phyloP scores from a whole-genome alignment of 2,113 vertebrate genomes.

The Cathartes aura region DNA sequence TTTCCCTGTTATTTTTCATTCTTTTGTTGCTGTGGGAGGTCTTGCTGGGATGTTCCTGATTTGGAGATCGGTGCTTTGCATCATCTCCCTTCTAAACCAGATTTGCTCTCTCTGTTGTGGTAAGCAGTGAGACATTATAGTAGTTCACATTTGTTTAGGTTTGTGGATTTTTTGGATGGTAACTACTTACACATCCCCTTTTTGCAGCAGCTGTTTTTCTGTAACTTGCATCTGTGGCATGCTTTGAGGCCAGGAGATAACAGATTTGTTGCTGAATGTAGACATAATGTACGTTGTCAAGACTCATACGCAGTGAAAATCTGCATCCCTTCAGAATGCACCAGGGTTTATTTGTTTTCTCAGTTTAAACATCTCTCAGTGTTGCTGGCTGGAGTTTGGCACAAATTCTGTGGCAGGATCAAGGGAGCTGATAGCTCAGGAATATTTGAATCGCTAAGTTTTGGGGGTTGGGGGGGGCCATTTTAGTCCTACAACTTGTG shows the following conservation, averaged over 20 bases:
- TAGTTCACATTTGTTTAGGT: slow-evolving; percentile 45
- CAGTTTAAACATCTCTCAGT: background rate
- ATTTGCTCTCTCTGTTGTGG: slow-evolving; percentile 34
- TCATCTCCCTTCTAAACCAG: slow-evolving; percentile 16
- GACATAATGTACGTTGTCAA: slow-evolving; percentile 23
- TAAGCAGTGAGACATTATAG: slow-evolving; percentile 2
- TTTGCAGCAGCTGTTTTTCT: slow-evolving; percentile 46
- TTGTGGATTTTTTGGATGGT: slow-evolving; percentile 30
- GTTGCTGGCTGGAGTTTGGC: background rate
- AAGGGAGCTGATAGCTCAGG: background rate
- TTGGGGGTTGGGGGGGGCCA: accelerated
- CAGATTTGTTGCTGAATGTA: slow-evolving; percentile 56
- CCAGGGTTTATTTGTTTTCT: slow-evolving; percentile 34
- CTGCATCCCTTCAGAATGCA: slow-evolving; percentile 7
- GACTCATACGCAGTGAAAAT: background rate
- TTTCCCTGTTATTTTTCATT: background rate
- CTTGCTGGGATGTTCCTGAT: slow-evolving; percentile 32
- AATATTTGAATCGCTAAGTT: background rate
- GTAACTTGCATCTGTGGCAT: slow-evolving; percentile 32
- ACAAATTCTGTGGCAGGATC: background rate
- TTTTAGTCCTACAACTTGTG: background rate
- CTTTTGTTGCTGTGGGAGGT: background rate
- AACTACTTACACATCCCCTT: slow-evolving; percentile 37
- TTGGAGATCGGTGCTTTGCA: background rate
- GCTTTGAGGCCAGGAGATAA: slow-evolving; percentile 47